These are phyloP conservation scores for Clusia tigrina DNA, from an alignment of 2,888 invertebrate genomes.

Conservation along the genomic window DNA sequence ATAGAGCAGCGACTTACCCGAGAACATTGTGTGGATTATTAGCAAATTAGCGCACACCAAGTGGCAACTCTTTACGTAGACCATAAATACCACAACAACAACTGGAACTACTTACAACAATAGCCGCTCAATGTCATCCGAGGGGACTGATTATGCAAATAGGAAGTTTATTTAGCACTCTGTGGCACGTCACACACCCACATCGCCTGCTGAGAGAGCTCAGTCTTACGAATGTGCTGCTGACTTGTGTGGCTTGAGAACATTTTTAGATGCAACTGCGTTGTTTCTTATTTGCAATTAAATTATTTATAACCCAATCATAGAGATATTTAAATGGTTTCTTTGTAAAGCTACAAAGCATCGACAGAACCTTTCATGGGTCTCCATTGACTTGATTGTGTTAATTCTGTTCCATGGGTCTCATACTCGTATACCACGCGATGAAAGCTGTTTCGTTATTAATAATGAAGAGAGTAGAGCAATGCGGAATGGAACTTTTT, in stretches of 20 bases:
- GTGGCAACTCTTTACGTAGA: constrained; percentile 34
- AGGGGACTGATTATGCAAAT: constrained; percentile 2
- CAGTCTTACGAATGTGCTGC: no score
- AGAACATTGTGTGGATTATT: constrained; percentile 44
- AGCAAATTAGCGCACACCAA: constrained; percentile 53
- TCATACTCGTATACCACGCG: no score
- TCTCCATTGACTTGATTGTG: no score
- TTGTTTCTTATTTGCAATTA: no score
- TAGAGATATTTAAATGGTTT: no score
- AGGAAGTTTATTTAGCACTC: not conserved
- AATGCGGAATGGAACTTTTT: no score
- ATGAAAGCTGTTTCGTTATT: no score
- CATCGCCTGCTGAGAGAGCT: not conserved
- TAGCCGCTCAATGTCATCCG: not conserved
- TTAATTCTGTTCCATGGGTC: no score
- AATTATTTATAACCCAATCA: no score
- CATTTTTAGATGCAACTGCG: not conserved
- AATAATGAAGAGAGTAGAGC: no score
- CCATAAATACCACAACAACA: constrained; percentile 26
- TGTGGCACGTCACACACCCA: not conserved
- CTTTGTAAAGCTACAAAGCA: no score
- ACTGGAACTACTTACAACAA: not conserved
- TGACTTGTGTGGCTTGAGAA: not conserved
- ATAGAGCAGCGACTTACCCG: constrained; percentile 12
- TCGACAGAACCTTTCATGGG: no score